These are phyloP conservation scores for Coleophora deauratella DNA, from an alignment of 2,888 invertebrate genomes.

Conservation along the genomic window DNA sequence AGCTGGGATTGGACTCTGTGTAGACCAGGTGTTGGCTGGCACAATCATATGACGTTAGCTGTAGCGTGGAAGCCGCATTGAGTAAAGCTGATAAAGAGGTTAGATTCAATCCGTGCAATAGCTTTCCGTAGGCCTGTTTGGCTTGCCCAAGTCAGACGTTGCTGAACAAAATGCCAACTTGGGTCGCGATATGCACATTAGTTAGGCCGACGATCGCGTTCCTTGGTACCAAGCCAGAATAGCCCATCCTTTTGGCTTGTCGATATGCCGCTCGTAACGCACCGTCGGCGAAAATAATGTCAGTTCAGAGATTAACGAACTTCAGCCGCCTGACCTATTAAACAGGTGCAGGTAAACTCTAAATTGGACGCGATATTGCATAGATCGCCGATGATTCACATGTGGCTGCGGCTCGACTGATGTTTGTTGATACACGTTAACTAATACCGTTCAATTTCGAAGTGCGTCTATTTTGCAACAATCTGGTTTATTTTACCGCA, in stretches of 20 bases:
- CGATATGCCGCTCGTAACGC: conserved; percentile 57
- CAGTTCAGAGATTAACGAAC: conserved; percentile 72
- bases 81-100: too few relatives aligned
- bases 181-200: conserved; percentile 65
- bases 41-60: too few relatives aligned
- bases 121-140: not conserved
- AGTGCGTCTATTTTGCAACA: not conserved
- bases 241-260: conserved; percentile 71
- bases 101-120: too few relatives aligned
- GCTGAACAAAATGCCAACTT: conserved; percentile 61
- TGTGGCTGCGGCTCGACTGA: too few relatives aligned
- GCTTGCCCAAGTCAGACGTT: conserved; percentile 5
- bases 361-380: conserved; percentile 6
- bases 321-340: conserved; percentile 67
- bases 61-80: too few relatives aligned
- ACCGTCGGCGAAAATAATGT: conserved; percentile 66
- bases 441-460: not conserved
- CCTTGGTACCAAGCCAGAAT: conserved; percentile 72
- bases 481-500: too few relatives aligned
- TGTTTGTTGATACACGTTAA: not conserved
- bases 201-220: conserved; percentile 62
- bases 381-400: too few relatives aligned
- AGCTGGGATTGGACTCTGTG: too few relatives aligned
- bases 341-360: conserved; percentile 41
- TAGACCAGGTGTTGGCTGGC: too few relatives aligned